Evolutionary conservation across 2,888 invertebrate species (phyloP).

Genomic region (Melinopterus prodromus): DNA sequence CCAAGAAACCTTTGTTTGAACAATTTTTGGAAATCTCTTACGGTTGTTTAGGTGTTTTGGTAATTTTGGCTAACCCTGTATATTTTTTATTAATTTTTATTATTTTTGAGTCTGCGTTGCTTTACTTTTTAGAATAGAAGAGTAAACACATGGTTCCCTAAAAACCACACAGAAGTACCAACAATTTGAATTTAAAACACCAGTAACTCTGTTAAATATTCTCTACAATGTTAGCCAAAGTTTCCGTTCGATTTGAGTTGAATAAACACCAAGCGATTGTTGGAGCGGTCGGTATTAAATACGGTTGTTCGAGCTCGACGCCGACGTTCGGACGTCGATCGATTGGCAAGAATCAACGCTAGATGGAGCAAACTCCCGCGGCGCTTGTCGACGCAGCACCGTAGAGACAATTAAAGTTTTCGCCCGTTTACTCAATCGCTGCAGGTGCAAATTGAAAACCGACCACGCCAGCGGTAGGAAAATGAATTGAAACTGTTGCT

Average conservation of each 20-base stretch:
- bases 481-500: background rate
- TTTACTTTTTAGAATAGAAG: too few relatives aligned
- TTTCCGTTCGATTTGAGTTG: background rate
- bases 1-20: too few relatives aligned
- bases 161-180: too few relatives aligned
- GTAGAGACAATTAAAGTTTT: conserved; percentile 4
- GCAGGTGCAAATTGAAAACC: conserved; percentile 4
- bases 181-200: too few relatives aligned
- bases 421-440: background rate
- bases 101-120: too few relatives aligned
- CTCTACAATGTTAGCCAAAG: too few relatives aligned
- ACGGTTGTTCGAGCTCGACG: background rate
- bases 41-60: too few relatives aligned
- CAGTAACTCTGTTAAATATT: too few relatives aligned
- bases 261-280: background rate
- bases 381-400: background rate
- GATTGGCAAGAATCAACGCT: background rate
- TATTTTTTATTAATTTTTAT: too few relatives aligned
- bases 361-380: background rate
- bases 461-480: background rate
- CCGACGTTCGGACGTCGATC: background rate
- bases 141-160: too few relatives aligned
- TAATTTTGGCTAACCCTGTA: too few relatives aligned
- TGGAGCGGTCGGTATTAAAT: background rate
- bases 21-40: too few relatives aligned